Base-by-base conservation (phyloP, 2,888 invertebrate genomes). In the Metopia argyrocephala region DNA sequence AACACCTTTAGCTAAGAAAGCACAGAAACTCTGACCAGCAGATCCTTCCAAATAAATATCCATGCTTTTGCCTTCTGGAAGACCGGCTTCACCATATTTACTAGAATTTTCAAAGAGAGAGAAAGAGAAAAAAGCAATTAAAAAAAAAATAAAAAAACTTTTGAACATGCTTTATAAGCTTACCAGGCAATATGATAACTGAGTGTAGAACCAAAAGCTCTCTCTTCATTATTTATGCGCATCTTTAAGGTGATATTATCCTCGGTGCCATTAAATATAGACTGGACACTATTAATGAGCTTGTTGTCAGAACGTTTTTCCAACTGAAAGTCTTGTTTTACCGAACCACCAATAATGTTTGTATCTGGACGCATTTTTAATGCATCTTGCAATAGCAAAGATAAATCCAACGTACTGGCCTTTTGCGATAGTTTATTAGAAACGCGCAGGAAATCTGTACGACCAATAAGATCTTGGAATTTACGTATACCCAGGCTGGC, bases 11-110 rank as follows among this genome's bases (percentile, higher is more conserved):
- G 96, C 95, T 86, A 99, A 92, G 92, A 99, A 99, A 5, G 99
- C 99, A 90, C 99, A 97, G 92, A 99, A 99, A 89, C 98, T 99
- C 92, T 99, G 99, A 12, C 99, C 99, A 9, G 98, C 99, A 2
- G 98, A 97, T 18, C 99, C 99, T 57, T 92, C 94, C 83, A 99
- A 92, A 48, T 93, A 93, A 71, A 99, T 95, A 86, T 95, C 94
- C 83, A 98, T 95, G 3, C 91, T 90, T 78, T 93, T 94, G 84
- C 93, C 94, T 21, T 94, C 94, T 0, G 98, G 97, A 12, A 98
- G 92, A 6, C 98, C 98, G 38, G 92, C 92, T 86, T 98, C 97
- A 15, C 96, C 94, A 89, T 94, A 96, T 92, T 95, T 96, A 91
- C 97, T 97, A 86, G 0, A 84, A 79, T 61, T 6, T 31, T n/a